Evolutionary conservation across 2,797 vertebrate species (phyloP), one percentile per base, ranked within the genome.

Genomic region (Schizopygopsis pylzovi): DNA sequence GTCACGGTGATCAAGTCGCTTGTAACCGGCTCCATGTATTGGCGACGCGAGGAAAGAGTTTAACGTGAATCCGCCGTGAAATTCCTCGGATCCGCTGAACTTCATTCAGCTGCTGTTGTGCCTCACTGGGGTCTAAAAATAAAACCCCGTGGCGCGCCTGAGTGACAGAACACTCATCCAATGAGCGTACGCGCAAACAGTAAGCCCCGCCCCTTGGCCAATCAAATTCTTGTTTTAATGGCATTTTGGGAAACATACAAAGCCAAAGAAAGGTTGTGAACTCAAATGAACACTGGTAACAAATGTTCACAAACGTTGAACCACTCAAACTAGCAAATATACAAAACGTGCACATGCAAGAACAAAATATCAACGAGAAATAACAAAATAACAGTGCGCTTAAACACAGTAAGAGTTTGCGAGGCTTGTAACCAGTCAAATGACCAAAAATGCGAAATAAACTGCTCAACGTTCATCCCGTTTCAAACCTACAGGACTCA

Each of bases 71-170:
- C 56, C 4, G 13, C 2, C 33, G 81, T 59, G 4, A 82, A 72
- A 82, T 59, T 59, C 49, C 37, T 70, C 11, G 4, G 72, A 39
- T 4, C 47, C 83, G 37, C 59, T 20, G 68, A 68, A 78, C 70
- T 82, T 73, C 79, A 89, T 82, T 70, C 11, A 28, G 76, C 86
- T 85, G 83, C 76, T 83, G 84, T 92, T 93, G 59, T 9, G 72
- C 45, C 73, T 41, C 82, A 8, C 56, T 75, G 72, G 61, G 20
- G 43, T 63, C 52, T 82, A 82, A 67, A 77, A 77, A 84, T 49
- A 20, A 52, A 73, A 25, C 77, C 22, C 22, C 0, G 49, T 6
- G 45, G 49, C 33, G 6, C 28, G 2, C 4, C 33, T 77, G 82
- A 84, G 12, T 20, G 85, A 80, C 79, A 59, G 56, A 1, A 0